A percentile compares a stretch with the other conserved stretches of the same genome.
These are phyloP conservation scores for Rhinopithecus roxellana DNA, from an alignment of 2,113 vertebrate species.

Conservation along the genomic window DNA sequence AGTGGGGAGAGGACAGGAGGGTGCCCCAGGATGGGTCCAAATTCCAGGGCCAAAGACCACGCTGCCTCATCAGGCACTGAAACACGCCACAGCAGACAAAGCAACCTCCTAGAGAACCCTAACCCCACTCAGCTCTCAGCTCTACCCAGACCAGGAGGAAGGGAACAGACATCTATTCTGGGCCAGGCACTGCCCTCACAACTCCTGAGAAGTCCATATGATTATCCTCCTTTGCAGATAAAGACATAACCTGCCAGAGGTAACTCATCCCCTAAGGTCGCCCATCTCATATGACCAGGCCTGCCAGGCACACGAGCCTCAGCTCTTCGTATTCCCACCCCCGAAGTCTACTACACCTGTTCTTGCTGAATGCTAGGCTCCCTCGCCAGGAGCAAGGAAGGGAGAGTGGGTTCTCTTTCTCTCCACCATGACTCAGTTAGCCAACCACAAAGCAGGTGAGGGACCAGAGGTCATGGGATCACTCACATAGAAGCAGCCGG, in stretches of 20 bases:
- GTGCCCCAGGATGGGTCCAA: not conserved
- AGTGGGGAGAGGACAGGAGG: rapidly evolving
- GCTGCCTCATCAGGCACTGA: not conserved
- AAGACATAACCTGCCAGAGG: not conserved
- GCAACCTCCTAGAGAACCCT: not conserved
- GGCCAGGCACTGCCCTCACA: not conserved
- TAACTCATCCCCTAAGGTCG: too few species aligned
- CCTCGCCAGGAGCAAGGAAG: not conserved
- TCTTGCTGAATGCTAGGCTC: not conserved
- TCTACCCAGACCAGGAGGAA: not conserved
- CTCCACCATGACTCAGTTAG: not conserved
- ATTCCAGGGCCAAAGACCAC: not conserved
- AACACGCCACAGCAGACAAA: not conserved
- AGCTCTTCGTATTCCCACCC: not conserved
- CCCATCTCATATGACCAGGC: not conserved
- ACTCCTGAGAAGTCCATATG: not conserved
- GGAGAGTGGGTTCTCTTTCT: not conserved
- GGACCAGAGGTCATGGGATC: not conserved
- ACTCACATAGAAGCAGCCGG: not conserved
- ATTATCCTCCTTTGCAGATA: not conserved
- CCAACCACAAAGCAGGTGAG: not conserved
- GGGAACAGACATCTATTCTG: not conserved
- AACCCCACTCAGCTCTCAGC: not conserved
- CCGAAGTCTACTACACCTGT: not conserved
- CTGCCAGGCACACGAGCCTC: not conserved